phyloP scores from a whole-genome alignment of 53 echinoderm and acorn worm species.

The Luidia sarsii region DNA sequence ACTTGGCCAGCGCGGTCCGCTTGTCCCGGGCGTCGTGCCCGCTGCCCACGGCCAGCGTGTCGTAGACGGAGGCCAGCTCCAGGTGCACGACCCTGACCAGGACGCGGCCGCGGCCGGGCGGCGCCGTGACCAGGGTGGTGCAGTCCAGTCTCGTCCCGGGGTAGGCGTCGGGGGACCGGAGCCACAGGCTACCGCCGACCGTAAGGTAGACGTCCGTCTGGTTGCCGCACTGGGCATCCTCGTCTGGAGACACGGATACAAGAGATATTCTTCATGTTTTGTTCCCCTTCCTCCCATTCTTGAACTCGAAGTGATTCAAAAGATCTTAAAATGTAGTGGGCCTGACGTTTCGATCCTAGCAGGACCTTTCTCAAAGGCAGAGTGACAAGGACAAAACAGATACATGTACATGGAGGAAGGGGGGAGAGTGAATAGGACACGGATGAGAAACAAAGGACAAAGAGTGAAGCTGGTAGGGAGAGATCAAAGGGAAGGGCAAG shows the following conservation, averaged over 20 bases:
- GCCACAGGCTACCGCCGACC: neutral
- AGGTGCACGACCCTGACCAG: slow-evolving; percentile 25
- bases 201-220: slow-evolving; percentile 29
- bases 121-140: slow-evolving; percentile 12
- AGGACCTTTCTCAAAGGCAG: too few relatives aligned
- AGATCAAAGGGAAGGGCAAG: too few relatives aligned
- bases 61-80: neutral
- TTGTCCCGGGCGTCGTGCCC: slow-evolving; percentile 29
- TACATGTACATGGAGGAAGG: too few relatives aligned
- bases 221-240: slow-evolving; percentile 45
- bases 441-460: too few relatives aligned
- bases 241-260: slow-evolving; percentile 6
- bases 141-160: slow-evolving; percentile 24
- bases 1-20: neutral
- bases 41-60: slow-evolving; percentile 16
- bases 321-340: too few relatives aligned
- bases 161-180: slow-evolving; percentile 36
- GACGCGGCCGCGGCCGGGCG: slow-evolving; percentile 13
- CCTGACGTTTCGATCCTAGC: too few relatives aligned
- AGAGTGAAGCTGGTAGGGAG: too few relatives aligned
- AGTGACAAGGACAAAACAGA: too few relatives aligned
- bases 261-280: neutral
- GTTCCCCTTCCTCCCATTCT: too few relatives aligned
- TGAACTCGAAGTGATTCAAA: too few relatives aligned
- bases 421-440: too few relatives aligned